Evolutionary conservation across 2,888 invertebrate species (phyloP).

Genomic region (Cephus sareptanus): DNA sequence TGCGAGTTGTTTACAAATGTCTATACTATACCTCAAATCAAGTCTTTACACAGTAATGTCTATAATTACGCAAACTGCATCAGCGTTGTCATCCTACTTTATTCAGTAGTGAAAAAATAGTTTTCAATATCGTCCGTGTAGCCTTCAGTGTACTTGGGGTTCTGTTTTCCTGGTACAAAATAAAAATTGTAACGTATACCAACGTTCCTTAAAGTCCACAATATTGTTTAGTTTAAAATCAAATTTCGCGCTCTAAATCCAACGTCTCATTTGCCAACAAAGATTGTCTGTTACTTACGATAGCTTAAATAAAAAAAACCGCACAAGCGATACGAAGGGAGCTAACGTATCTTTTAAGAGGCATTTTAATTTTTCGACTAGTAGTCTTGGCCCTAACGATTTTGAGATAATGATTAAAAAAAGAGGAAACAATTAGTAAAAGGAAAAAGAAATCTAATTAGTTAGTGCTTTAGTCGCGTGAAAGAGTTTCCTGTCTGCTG

Average conservation of each 20-base stretch:
- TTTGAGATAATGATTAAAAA: too few relatives aligned
- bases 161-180: neutral
- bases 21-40: neutral
- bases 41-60: neutral
- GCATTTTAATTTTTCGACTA: too few relatives aligned
- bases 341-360: too few relatives aligned
- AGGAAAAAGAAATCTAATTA: neutral
- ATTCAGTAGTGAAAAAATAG: neutral
- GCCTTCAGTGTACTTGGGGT: neutral
- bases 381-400: too few relatives aligned
- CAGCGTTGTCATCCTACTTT: neutral
- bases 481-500: neutral
- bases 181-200: neutral
- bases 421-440: neutral
- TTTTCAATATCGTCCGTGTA: neutral
- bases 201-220: too few relatives aligned
- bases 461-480: neutral
- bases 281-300: neutral
- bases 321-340: too few relatives aligned
- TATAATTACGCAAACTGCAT: neutral
- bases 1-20: neutral
- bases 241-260: neutral
- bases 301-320: neutral
- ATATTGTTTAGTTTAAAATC: neutral
- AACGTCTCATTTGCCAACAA: neutral